Evolutionary conservation across 2,888 invertebrate genomes (phyloP).

Genomic region (Mellilla xanthometata): DNA sequence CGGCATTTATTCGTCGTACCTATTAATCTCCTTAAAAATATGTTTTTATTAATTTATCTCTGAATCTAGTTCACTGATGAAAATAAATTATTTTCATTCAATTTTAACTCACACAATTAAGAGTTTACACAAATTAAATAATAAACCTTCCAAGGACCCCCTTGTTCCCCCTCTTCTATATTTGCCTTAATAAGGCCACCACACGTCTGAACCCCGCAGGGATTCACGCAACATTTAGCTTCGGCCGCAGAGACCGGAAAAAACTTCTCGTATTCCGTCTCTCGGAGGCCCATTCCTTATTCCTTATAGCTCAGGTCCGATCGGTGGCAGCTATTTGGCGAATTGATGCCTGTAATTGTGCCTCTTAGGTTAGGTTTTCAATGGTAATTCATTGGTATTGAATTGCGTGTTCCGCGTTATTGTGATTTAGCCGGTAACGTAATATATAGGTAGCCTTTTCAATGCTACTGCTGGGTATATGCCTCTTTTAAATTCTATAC

Average conservation of each 20-base stretch:
- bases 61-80: too few species aligned
- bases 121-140: too few species aligned
- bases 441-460: too few species aligned
- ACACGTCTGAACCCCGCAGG: slow-evolving; percentile 13
- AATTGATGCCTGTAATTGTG: slow-evolving; percentile 17
- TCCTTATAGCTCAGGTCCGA: slow-evolving; percentile 16
- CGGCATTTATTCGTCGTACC: too few species aligned
- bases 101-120: too few species aligned
- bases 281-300: slow-evolving; percentile 20
- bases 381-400: slow-evolving; percentile 1
- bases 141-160: too few species aligned
- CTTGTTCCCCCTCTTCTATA: background rate
- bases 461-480: too few species aligned
- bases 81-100: too few species aligned
- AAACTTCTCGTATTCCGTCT: slow-evolving; percentile 22
- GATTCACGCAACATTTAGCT: slow-evolving; percentile 24
- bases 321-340: slow-evolving; percentile 16
- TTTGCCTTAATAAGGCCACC: slow-evolving; percentile 2
- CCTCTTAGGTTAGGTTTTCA: slow-evolving; percentile 11
- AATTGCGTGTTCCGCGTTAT: background rate
- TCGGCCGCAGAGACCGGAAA: slow-evolving; percentile 24
- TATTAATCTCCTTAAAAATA: too few species aligned
- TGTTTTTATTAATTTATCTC: too few species aligned
- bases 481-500: too few species aligned
- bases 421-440: too few species aligned